These are phyloP conservation scores for Formica exsecta DNA, from an alignment of 1,140 invertebrate genomes.

Conservation along the genomic window DNA sequence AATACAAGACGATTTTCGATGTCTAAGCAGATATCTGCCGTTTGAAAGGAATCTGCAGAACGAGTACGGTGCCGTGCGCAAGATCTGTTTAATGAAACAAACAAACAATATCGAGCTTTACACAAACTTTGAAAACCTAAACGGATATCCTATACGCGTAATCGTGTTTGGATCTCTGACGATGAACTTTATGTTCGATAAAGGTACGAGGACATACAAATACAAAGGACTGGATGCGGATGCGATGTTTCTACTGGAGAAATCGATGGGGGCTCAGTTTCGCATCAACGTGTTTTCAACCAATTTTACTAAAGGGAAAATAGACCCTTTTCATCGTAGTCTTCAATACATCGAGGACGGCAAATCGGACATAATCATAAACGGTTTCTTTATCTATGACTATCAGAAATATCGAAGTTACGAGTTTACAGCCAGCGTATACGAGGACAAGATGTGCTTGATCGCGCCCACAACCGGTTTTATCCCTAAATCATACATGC, in stretches of 20 bases:
- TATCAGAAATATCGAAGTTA: slow-evolving; percentile 60
- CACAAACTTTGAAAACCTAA: slow-evolving; percentile 72
- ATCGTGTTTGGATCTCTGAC: slow-evolving; percentile 69
- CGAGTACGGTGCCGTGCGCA: slow-evolving; percentile 63
- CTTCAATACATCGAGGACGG: slow-evolving; percentile 63
- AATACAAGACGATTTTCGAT: slow-evolving; percentile 63
- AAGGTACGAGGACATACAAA: neutral
- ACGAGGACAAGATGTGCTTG: slow-evolving; percentile 75
- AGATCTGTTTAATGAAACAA: slow-evolving; percentile 8
- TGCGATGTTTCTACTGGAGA: slow-evolving; percentile 62
- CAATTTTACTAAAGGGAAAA: neutral
- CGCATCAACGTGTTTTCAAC: neutral
- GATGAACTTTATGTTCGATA: slow-evolving; percentile 59
- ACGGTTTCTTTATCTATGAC: slow-evolving; percentile 71
- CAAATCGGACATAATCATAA: slow-evolving; percentile 71
- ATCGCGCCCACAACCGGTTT: slow-evolving; percentile 68
- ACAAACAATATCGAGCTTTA: slow-evolving; percentile 52
- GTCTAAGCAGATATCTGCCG: slow-evolving; percentile 69
- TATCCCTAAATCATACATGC: slow-evolving; percentile 77
- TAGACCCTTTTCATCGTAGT: slow-evolving; percentile 70
- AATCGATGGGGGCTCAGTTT: slow-evolving; percentile 69
- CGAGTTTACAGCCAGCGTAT: slow-evolving; percentile 68
- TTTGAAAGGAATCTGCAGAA: slow-evolving; percentile 49
- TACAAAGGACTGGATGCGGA: slow-evolving; percentile 65
- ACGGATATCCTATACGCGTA: slow-evolving; percentile 74